Evolutionary conservation across 2,113 vertebrate genomes (phyloP).

Genomic region (Sakesphorus luctuosus): DNA sequence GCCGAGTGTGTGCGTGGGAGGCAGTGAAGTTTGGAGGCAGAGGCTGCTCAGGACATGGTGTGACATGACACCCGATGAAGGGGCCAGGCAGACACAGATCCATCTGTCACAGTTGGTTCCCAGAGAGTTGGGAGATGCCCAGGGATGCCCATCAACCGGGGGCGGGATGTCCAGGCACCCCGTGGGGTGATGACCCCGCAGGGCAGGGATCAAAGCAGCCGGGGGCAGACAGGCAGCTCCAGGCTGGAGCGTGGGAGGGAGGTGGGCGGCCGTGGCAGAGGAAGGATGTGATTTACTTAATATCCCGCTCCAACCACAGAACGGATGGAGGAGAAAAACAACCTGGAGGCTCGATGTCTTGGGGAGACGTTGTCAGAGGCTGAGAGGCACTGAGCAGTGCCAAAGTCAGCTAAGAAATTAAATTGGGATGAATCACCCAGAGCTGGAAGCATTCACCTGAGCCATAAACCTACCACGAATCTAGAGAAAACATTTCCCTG

Average conservation of each 20-base stretch:
- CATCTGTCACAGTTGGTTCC: neutral
- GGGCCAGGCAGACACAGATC: neutral
- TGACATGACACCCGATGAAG: neutral
- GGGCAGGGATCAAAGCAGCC: neutral
- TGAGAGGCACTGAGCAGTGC: neutral
- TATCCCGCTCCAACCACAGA: neutral
- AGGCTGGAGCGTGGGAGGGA: neutral
- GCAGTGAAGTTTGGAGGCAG: neutral
- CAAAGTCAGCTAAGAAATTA: neutral
- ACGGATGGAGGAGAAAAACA: constrained; percentile 24
- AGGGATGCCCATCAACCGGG: neutral
- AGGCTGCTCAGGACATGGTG: neutral
- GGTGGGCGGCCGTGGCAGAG: neutral
- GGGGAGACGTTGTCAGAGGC: neutral
- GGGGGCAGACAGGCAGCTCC: neutral
- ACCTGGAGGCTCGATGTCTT: neutral
- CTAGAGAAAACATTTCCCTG: neutral
- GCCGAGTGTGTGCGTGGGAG: accelerated
- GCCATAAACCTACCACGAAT: neutral
- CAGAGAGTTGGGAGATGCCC: neutral
- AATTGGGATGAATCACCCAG: neutral
- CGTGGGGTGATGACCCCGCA: accelerated
- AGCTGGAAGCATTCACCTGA: neutral
- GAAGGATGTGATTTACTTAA: constrained; percentile 10
- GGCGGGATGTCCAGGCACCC: neutral